Conservation (phyloP, 2,888 invertebrate species). For the Cactoblastis cactorum region DNA sequence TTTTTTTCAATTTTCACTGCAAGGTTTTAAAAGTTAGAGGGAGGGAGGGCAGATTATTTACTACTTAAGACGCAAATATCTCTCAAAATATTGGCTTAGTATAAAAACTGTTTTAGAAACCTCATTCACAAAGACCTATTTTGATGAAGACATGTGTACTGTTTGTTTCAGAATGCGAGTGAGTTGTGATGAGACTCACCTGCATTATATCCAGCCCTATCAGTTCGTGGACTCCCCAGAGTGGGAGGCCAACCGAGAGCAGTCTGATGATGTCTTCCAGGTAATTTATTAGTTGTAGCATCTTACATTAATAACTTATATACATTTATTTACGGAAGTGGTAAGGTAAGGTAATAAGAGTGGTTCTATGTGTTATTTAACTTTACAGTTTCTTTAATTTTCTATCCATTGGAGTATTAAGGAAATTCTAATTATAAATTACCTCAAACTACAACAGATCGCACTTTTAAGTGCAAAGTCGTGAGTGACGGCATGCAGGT, state of each 20-base stretch:
- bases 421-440: not conserved
- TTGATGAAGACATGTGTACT: no score
- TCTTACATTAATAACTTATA: no score
- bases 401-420: not conserved
- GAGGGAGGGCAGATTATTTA: no score
- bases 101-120: no score
- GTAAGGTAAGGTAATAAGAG: no score
- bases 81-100: no score
- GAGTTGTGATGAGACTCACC: slow-evolving; percentile 89
- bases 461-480: slow-evolving; percentile 15
- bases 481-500: slow-evolving; percentile 22
- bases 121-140: no score
- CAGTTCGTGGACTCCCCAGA: slow-evolving; percentile 95
- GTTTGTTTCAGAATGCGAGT: slow-evolving; percentile 82
- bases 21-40: no score
- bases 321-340: no score
- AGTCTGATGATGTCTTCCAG: slow-evolving; percentile 88
- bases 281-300: slow-evolving; percentile 46
- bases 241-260: slow-evolving; percentile 90
- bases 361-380: no score
- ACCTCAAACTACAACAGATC: not conserved
- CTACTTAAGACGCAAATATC: no score
- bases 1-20: no score
- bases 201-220: slow-evolving; percentile 88
- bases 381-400: not conserved